Evolutionary conservation across 2,113 vertebrate genomes (phyloP).

Genomic region (Pangasianodon gigas): DNA sequence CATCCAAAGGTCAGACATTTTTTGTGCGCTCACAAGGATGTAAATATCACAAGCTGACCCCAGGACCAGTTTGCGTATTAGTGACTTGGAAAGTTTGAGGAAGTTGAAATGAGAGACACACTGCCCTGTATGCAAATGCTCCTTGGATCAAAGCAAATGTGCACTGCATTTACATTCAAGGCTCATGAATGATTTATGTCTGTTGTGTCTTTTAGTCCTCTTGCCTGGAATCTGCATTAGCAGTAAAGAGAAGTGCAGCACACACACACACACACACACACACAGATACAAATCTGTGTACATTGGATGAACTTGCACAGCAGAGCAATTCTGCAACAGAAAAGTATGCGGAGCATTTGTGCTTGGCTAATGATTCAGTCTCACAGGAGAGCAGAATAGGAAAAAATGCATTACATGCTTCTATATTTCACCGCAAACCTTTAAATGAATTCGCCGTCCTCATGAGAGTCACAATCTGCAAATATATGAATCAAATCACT

Average conservation of each 20-base stretch:
- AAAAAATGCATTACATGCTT: neutral
- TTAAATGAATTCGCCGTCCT: neutral
- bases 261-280: neutral
- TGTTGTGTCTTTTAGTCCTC: slow-evolving; percentile 8
- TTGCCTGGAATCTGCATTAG: slow-evolving; percentile 32
- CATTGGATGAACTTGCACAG: neutral
- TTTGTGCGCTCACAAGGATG: neutral
- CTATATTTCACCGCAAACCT: neutral
- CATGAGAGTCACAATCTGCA: neutral
- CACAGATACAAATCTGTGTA: slow-evolving; percentile 1
- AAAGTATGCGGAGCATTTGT: slow-evolving; percentile 12
- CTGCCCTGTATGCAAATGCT: slow-evolving; percentile 14
- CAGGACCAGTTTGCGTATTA: neutral
- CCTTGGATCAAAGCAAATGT: neutral
- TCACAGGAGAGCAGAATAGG: neutral
- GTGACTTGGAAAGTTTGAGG: neutral
- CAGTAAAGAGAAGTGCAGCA: neutral
- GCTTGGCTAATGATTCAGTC: slow-evolving; percentile 6
- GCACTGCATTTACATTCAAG: slow-evolving; percentile 17
- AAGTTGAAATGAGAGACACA: slow-evolving; percentile 1
- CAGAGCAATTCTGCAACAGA: neutral
- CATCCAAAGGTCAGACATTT: neutral
- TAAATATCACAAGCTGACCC: neutral
- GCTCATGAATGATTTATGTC: slow-evolving; percentile 8
- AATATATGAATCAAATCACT: neutral